phyloP scores from a whole-genome alignment of 2,797 vertebrate genomes.

The Catamblyrhynchus diadema region DNA sequence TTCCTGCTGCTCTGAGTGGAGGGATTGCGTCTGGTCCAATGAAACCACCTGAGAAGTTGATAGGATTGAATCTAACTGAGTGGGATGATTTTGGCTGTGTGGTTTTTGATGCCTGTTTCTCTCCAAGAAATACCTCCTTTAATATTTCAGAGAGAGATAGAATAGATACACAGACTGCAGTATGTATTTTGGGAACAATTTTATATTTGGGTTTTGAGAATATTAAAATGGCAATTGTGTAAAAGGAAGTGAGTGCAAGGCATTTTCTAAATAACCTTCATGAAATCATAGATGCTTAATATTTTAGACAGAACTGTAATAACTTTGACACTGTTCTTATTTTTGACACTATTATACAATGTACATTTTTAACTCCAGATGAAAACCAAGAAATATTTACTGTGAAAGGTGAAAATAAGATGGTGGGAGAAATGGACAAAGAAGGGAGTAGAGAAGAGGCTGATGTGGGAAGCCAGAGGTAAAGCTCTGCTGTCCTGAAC shows the following conservation, averaged over 20 bases:
- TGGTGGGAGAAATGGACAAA: neutral
- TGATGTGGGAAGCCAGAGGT: neutral
- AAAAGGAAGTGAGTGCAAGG: neutral
- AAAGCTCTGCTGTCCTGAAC: neutral
- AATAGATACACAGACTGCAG: neutral
- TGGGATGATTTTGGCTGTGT: neutral
- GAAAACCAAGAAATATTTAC: neutral
- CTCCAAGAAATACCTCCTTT: neutral
- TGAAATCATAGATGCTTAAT: neutral
- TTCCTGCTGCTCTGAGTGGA: neutral
- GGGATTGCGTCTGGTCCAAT: neutral
- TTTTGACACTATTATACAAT: neutral
- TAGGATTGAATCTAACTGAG: neutral
- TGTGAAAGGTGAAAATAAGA: neutral
- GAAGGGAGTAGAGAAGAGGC: neutral
- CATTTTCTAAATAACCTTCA: neutral
- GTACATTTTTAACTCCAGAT: neutral
- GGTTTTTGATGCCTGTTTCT: neutral
- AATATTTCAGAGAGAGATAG: neutral
- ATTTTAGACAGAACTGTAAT: neutral
- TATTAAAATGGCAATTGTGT: neutral
- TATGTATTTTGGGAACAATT: neutral
- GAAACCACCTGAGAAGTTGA: neutral
- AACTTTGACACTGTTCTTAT: neutral
- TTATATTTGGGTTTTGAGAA: neutral